Evolutionary conservation across 2,888 invertebrate genomes (phyloP).

Genomic region (Masnerella sp.): DNA sequence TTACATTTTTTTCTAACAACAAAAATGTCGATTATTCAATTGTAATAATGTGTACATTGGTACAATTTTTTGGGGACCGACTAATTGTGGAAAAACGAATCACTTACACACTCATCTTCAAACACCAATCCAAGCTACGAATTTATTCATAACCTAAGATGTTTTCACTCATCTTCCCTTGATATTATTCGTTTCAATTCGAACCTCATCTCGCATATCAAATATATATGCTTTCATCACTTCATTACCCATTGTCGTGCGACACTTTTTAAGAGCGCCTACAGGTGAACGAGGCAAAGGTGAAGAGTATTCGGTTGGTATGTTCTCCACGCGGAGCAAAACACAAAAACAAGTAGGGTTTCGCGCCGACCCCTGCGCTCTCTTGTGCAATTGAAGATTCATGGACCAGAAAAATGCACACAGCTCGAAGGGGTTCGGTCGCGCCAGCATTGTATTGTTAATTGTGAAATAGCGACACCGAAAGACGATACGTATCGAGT

Average conservation of each 20-base stretch:
- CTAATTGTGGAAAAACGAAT: too few relatives aligned
- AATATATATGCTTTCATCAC: slow-evolving; percentile 12
- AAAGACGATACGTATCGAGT: slow-evolving; percentile 52
- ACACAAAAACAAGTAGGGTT: slow-evolving; percentile 49
- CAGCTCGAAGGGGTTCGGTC: slow-evolving; percentile 51
- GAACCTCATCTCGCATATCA: too few relatives aligned
- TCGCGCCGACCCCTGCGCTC: slow-evolving; percentile 53
- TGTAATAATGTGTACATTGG: too few relatives aligned
- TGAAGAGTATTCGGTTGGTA: slow-evolving; percentile 69
- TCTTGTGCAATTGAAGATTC: slow-evolving; percentile 67
- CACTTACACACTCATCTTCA: too few relatives aligned
- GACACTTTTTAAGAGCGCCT: slow-evolving; percentile 26
- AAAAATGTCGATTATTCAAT: too few relatives aligned
- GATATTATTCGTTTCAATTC: too few relatives aligned
- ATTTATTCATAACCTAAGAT: too few relatives aligned
- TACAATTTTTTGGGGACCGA: too few relatives aligned
- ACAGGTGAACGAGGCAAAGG: slow-evolving; percentile 72
- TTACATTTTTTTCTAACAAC: too few relatives aligned
- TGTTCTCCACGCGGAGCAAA: slow-evolving; percentile 57
- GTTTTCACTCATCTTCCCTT: too few relatives aligned
- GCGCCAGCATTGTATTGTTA: slow-evolving; percentile 62
- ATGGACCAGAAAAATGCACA: slow-evolving; percentile 68
- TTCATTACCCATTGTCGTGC: slow-evolving; percentile 19
- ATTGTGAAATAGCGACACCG: slow-evolving; percentile 63
- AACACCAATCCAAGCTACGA: too few relatives aligned